phyloP scores from a whole-genome alignment of 2,888 invertebrate species.

The Phorcus lineatus region DNA sequence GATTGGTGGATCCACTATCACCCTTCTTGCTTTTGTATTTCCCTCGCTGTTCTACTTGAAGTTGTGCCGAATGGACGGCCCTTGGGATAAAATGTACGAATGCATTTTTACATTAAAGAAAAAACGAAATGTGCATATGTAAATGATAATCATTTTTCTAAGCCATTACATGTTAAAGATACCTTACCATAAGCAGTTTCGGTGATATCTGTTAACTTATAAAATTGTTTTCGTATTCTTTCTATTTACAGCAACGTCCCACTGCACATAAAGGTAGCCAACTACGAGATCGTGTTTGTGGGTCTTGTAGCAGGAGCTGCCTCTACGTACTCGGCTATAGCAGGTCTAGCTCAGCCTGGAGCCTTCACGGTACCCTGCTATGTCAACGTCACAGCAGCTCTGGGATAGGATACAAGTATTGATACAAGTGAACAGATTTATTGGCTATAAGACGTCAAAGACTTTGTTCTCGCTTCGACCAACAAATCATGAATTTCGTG shows the following conservation, averaged over 20 bases:
- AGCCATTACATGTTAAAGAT: too few relatives aligned
- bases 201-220: too few relatives aligned
- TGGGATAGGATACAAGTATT: neutral
- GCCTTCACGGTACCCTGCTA: slow-evolving; percentile 70
- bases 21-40: slow-evolving; percentile 88
- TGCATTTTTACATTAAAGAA: too few relatives aligned
- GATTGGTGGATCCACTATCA: slow-evolving; percentile 89
- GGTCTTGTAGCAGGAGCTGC: slow-evolving; percentile 81
- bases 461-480: too few relatives aligned
- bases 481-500: too few relatives aligned
- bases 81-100: slow-evolving; percentile 77
- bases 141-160: too few relatives aligned
- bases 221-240: too few relatives aligned
- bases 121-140: too few relatives aligned
- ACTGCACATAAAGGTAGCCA: slow-evolving; percentile 50
- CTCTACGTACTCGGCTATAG: slow-evolving; percentile 81
- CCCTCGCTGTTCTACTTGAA: slow-evolving; percentile 88
- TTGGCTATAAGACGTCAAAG: too few relatives aligned
- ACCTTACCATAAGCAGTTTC: too few relatives aligned
- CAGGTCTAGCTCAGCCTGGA: slow-evolving; percentile 51
- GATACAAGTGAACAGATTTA: too few relatives aligned
- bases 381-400: slow-evolving; percentile 52
- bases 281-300: slow-evolving; percentile 80
- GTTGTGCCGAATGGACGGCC: slow-evolving; percentile 78
- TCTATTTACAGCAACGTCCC: slow-evolving; percentile 25